Evolutionary conservation across 2,797 vertebrate species (phyloP), one percentile per base, ranked within the genome.

Genomic region (Pangasius krempfi): DNA sequence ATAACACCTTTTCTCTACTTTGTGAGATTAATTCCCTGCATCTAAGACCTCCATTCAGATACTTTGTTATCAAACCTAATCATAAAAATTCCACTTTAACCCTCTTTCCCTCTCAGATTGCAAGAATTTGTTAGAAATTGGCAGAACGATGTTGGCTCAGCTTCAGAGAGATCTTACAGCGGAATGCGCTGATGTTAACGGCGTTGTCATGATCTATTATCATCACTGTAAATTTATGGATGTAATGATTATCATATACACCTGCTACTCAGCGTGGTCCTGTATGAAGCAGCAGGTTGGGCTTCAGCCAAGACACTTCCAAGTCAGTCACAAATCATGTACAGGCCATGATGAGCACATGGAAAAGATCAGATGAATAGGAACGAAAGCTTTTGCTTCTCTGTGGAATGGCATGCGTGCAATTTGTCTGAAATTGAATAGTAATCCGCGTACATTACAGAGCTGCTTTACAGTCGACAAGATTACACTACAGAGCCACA

Each of bases 381-480:
- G 82, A 85, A 85, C 4, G 5, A 66, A 85, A 64, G 14, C 82
- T 54, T 84, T 66, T 78, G 62, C 33, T 84, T 66, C 82, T 4
- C 44, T 22, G 47, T 66, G 82, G 73, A 88, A 88, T 79, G 60
- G 60, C 56, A 66, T 30, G 20, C 22, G 0, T n/a, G 27, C 56
- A 82, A 82, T 87, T 70, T 72, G 50, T 47, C 56, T 62, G 37
- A 82, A 56, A 82, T 44, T 72, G 68, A 81, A 52, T 84, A 68
- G 27, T 50, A 84, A 66, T 66, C 81, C 60, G 10, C 22, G 4
- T n/a, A 64, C 16, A 22, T 84, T 50, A 30, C 62, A 50, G 40
- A 66, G 81, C 40, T n/a, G 40, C 58, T n/a, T n/a, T 64, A 64
- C 40, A 60, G 25, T 47, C 40, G 66, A 66, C 40, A 66, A 64